Conservation (phyloP, 92 coral and sea anemone species). For the Ricordea florida region DNA sequence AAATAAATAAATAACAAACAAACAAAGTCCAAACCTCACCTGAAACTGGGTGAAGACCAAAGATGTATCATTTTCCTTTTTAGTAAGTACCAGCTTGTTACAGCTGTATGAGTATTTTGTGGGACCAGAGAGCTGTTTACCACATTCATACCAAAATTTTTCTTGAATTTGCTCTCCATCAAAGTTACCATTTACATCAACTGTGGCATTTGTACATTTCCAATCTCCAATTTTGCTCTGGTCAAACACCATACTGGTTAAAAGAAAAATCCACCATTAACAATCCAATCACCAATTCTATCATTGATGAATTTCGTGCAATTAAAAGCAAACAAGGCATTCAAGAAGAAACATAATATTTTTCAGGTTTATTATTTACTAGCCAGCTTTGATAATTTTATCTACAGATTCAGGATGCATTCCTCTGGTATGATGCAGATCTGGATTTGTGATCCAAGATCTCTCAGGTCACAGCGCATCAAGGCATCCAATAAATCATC, state of each 20-base stretch:
- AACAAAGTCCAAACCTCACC: not conserved
- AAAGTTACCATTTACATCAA: constrained; percentile 6
- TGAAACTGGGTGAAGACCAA: constrained; percentile 5
- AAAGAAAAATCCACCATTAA: not conserved
- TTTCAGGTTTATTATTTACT: too few species aligned
- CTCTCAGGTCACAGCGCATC: too few species aligned
- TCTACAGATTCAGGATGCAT: too few species aligned
- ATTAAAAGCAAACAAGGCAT: too few species aligned
- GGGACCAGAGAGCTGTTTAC: not conserved
- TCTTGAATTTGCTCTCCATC: not conserved
- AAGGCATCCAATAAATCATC: too few species aligned
- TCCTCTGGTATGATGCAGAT: too few species aligned
- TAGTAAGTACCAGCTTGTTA: not conserved
- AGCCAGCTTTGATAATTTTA: too few species aligned
- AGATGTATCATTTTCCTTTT: not conserved
- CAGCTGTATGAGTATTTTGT: constrained; percentile 20
- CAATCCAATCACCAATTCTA: too few species aligned
- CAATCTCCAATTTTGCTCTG: not conserved
- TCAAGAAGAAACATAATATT: too few species aligned
- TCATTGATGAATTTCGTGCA: too few species aligned
- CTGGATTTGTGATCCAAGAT: too few species aligned
- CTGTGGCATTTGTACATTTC: not conserved
- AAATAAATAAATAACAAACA: too few species aligned
- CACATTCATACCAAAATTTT: not conserved
- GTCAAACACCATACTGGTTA: not conserved